phyloP scores from a whole-genome alignment of 2,888 invertebrate species.

The Rotaria socialis region DNA sequence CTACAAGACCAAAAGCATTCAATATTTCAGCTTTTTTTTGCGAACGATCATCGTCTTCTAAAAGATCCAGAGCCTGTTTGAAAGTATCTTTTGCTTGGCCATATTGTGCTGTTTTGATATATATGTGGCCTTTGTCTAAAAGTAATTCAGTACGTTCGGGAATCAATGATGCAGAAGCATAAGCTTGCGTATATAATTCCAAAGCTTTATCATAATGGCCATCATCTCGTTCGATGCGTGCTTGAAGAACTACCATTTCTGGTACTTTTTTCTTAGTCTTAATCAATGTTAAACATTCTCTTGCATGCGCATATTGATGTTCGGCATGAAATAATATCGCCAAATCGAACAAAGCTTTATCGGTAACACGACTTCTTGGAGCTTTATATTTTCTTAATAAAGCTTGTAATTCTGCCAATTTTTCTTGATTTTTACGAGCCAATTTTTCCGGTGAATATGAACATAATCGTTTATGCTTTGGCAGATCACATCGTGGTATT shows the following conservation, averaged over 20 bases:
- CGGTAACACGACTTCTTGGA: not conserved
- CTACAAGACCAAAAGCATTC: not conserved
- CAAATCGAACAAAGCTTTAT: not conserved
- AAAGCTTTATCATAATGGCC: not conserved
- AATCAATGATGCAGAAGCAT: no score
- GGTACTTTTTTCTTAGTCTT: not conserved
- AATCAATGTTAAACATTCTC: not conserved
- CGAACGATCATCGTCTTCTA: not conserved
- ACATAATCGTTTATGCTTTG: not conserved
- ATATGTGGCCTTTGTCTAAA: not conserved
- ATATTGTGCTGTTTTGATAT: not conserved
- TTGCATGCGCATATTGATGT: not conserved
- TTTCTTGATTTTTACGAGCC: not conserved
- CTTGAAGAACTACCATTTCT: not conserved
- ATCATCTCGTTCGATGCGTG: not conserved
- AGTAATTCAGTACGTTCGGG: not conserved
- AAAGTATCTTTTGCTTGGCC: not conserved
- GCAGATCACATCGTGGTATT: not conserved
- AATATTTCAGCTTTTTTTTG: conserved; percentile 24
- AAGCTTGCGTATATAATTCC: not conserved
- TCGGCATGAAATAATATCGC: not conserved
- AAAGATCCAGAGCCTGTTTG: not conserved
- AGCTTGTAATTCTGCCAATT: not conserved
- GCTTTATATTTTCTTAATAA: not conserved
- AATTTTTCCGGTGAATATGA: not conserved